Conservation (phyloP, 2,888 invertebrate genomes). For the Laspeyria flexula region DNA sequence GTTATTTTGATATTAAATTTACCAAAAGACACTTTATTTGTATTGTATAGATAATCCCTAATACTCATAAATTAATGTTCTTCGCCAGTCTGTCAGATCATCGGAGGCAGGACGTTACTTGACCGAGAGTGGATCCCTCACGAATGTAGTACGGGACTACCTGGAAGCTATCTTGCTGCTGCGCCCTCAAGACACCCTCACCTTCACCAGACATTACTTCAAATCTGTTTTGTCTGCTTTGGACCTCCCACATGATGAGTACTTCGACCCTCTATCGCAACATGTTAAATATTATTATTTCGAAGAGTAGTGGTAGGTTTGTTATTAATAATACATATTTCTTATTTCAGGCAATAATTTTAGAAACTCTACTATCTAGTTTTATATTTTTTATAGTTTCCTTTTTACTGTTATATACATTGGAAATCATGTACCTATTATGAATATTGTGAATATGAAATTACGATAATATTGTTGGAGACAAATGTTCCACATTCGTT, state of each 20-base stretch:
- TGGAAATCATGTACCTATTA: too few relatives aligned
- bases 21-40: too few relatives aligned
- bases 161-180: constrained; percentile 85
- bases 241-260: constrained; percentile 80
- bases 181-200: constrained; percentile 84
- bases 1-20: too few relatives aligned
- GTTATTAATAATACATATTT: background rate
- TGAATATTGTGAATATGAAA: too few relatives aligned
- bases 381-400: too few relatives aligned
- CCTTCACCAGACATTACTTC: constrained; percentile 86
- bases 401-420: too few relatives aligned
- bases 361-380: too few relatives aligned
- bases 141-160: constrained; percentile 86
- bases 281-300: constrained; percentile 78
- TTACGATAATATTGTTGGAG: too few relatives aligned
- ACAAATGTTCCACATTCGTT: too few relatives aligned
- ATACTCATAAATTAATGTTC: background rate
- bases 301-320: constrained; percentile 62
- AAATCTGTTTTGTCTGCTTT: constrained; percentile 75
- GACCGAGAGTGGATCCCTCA: constrained; percentile 84
- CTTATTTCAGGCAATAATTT: too few relatives aligned
- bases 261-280: constrained; percentile 72
- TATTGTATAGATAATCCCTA: too few relatives aligned
- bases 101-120: constrained; percentile 86
- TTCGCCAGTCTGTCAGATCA: constrained; percentile 70